Conservation (phyloP, 2,888 invertebrate genomes). For the Dicranocentrus wangi region DNA sequence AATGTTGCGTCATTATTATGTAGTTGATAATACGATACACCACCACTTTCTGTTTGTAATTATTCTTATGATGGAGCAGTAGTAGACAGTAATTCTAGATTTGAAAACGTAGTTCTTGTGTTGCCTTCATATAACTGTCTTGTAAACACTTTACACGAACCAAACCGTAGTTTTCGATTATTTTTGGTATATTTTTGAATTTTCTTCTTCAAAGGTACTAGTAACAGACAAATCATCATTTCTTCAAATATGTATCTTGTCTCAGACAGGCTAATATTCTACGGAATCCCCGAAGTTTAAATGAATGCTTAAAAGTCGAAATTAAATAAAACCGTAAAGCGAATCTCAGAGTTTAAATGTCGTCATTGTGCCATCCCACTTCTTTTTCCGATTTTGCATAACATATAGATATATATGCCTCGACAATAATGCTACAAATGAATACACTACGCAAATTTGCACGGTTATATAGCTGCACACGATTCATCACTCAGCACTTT, state of each 20-base stretch:
- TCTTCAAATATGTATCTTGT: constrained; percentile 26
- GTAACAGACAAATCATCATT: constrained; percentile 43
- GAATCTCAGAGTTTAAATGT: constrained; percentile 49
- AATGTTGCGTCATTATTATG: constrained; percentile 19
- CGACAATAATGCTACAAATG: neutral
- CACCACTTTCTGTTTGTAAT: constrained; percentile 22
- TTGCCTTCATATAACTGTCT: constrained; percentile 20
- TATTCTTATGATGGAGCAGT: neutral
- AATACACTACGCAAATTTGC: constrained; percentile 1
- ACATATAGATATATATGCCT: neutral
- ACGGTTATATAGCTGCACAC: constrained; percentile 32
- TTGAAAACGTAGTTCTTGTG: constrained; percentile 34
- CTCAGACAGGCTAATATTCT: constrained; percentile 34
- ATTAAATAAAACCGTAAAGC: constrained; percentile 60
- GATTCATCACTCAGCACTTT: constrained; percentile 26
- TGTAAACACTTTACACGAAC: constrained; percentile 34
- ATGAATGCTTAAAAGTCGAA: constrained; percentile 57
- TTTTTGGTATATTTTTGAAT: constrained; percentile 52
- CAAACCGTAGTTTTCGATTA: constrained; percentile 32
- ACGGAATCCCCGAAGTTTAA: constrained; percentile 48
- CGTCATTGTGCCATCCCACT: neutral
- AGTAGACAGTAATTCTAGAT: constrained; percentile 21
- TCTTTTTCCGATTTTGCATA: constrained; percentile 1
- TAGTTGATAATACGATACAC: neutral
- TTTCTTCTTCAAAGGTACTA: constrained; percentile 45